phyloP scores from a whole-genome alignment of 2,888 invertebrate genomes.

The Hybos culiciformis region DNA sequence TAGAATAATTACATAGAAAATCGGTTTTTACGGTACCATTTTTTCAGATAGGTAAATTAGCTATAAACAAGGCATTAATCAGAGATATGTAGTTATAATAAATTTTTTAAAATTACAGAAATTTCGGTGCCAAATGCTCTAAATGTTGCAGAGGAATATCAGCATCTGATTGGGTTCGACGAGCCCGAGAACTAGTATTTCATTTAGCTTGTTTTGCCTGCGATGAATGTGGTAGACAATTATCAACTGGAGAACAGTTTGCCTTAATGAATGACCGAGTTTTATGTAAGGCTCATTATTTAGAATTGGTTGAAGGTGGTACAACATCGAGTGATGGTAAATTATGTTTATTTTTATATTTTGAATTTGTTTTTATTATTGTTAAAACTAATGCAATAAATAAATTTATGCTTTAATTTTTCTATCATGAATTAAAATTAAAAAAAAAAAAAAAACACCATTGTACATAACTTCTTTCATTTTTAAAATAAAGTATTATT shows the following conservation, averaged over 20 bases:
- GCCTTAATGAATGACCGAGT: constrained; percentile 89
- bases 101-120: constrained; percentile 59
- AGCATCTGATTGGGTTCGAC: constrained; percentile 93
- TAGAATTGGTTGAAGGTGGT: constrained; percentile 86
- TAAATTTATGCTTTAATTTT: too few relatives aligned
- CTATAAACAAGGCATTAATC: constrained; percentile 1
- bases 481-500: too few relatives aligned
- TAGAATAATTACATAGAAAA: too few relatives aligned
- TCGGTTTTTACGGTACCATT: too few relatives aligned
- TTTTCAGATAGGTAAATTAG: too few relatives aligned
- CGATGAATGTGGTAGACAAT: constrained; percentile 84
- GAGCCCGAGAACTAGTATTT: constrained; percentile 88
- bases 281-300: constrained; percentile 93
- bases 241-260: constrained; percentile 93
- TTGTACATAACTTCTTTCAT: too few relatives aligned
- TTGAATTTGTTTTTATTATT: background rate
- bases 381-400: too few relatives aligned
- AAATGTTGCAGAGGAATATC: constrained; percentile 89
- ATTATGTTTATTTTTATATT: constrained; percentile 15
- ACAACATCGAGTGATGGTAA: constrained; percentile 81
- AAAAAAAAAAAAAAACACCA: too few relatives aligned
- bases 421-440: too few relatives aligned
- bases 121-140: constrained; percentile 91
- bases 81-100: too few relatives aligned
- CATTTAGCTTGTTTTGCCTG: constrained; percentile 99